phyloP scores from a whole-genome alignment of 2,888 invertebrate species.

The Drosophila flavopinicola region DNA sequence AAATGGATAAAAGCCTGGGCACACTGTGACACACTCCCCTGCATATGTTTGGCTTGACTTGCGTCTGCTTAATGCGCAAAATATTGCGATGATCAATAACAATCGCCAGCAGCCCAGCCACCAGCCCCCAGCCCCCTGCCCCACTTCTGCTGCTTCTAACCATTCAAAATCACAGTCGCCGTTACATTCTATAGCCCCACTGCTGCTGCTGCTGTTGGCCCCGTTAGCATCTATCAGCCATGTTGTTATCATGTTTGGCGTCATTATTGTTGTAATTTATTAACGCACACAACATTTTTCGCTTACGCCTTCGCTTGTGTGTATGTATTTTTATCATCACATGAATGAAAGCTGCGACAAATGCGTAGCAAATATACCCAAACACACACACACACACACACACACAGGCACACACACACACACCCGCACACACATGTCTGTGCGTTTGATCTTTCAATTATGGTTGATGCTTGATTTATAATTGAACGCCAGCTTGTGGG shows the following conservation, averaged over 20 bases:
- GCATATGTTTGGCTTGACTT: constrained; percentile 77
- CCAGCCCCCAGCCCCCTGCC: not conserved
- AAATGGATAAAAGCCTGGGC: constrained; percentile 67
- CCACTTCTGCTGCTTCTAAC: not conserved
- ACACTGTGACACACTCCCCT: constrained; percentile 17
- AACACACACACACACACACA: constrained; percentile 8
- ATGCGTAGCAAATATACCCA: constrained; percentile 38
- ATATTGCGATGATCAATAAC: constrained; percentile 80
- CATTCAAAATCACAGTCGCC: constrained; percentile 36
- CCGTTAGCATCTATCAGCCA: constrained; percentile 42
- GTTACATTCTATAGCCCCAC: constrained; percentile 17
- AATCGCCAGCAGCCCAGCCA: constrained; percentile 55
- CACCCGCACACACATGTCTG: constrained; percentile 10
- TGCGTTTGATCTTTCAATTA: constrained; percentile 75
- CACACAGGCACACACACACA: constrained; percentile 7
- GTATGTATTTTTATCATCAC: constrained; percentile 59
- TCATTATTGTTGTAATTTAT: constrained; percentile 80
- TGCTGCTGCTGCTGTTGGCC: constrained; percentile 4
- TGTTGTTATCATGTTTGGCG: constrained; percentile 78
- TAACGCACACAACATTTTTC: constrained; percentile 75
- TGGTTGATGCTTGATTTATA: constrained; percentile 75
- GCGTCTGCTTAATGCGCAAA: constrained; percentile 78
- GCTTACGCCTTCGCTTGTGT: constrained; percentile 59
- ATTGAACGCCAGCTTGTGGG: constrained; percentile 62
- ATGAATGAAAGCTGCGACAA: constrained; percentile 65